Evolutionary conservation across 2,113 vertebrate species (phyloP).

Genomic region (Hydrochoerus hydrochaeris): DNA sequence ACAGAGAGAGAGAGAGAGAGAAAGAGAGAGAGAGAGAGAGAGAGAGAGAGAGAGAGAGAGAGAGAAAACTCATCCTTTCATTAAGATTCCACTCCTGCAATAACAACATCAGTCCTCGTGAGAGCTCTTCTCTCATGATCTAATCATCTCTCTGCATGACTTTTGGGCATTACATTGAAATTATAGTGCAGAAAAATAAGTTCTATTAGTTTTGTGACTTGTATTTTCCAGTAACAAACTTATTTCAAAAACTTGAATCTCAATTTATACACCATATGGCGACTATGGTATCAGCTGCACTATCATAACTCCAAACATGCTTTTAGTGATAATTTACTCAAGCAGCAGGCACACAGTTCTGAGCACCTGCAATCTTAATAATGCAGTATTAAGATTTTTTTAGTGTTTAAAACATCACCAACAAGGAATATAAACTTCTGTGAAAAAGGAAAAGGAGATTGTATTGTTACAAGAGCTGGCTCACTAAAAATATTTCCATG

Average conservation of each 20-base stretch:
- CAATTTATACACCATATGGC: not conserved
- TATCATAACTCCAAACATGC: not conserved
- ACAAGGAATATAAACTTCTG: not conserved
- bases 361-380: not conserved
- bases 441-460: not conserved
- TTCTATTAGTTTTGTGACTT: not conserved
- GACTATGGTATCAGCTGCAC: not conserved
- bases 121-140: not conserved
- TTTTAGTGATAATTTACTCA: constrained; percentile 9
- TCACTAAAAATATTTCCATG: not conserved
- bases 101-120: not conserved
- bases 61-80: too few species aligned
- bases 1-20: accelerated
- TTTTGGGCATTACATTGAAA: not conserved
- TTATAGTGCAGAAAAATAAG: not conserved
- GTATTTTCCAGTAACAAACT: constrained; percentile 11
- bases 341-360: not conserved
- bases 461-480: not conserved
- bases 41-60: not conserved
- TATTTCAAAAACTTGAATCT: not conserved
- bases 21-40: not conserved
- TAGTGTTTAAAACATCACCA: not conserved
- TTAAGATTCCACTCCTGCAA: not conserved
- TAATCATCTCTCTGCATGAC: not conserved
- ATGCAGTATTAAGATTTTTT: not conserved